Evolutionary conservation across 2,113 vertebrate genomes (phyloP).

Genomic region (Gambusia affinis): DNA sequence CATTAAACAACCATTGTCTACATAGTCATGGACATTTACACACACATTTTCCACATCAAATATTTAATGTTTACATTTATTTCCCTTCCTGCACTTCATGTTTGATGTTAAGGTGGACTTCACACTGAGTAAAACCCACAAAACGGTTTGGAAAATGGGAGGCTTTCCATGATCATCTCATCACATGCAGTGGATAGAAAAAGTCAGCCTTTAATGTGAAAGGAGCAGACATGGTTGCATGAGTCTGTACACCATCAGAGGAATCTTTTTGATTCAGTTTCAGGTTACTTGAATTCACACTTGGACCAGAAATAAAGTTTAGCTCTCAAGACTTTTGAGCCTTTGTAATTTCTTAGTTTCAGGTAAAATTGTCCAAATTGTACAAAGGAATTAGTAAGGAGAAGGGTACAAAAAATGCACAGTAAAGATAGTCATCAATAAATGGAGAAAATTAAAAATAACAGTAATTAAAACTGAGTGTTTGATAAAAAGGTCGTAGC

Average conservation of each 20-base stretch:
- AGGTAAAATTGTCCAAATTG: neutral
- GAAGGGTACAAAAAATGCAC: too few species aligned
- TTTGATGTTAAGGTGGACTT: neutral
- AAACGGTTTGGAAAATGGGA: neutral
- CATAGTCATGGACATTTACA: conserved; percentile 12
- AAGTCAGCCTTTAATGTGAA: neutral
- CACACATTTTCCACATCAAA: conserved; percentile 20
- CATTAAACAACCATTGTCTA: conserved; percentile 14
- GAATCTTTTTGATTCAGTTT: neutral
- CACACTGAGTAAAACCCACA: neutral
- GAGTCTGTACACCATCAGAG: too few species aligned
- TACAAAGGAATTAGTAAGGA: neutral
- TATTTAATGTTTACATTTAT: neutral
- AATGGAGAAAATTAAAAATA: too few species aligned
- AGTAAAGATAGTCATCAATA: too few species aligned
- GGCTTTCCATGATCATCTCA: neutral
- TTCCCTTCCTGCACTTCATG: neutral
- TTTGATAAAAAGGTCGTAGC: too few species aligned
- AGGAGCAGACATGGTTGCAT: too few species aligned
- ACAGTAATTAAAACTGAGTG: too few species aligned
- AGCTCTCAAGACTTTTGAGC: neutral
- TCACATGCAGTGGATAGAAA: neutral
- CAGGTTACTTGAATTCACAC: neutral
- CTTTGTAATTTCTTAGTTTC: neutral
- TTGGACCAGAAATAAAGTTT: neutral